Base-by-base conservation (phyloP, 2,888 invertebrate genomes). In the Xylota sylvarum region DNA sequence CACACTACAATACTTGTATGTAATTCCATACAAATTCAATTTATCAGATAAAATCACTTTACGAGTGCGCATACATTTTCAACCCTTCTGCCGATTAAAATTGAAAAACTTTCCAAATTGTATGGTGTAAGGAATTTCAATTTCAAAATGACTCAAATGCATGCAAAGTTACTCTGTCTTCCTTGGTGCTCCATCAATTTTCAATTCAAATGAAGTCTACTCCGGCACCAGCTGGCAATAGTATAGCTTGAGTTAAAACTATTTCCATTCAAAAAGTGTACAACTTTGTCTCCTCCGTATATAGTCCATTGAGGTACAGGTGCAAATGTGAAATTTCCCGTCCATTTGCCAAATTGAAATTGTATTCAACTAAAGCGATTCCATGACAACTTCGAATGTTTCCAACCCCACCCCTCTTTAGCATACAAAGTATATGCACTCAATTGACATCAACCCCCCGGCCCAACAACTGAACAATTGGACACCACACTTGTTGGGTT, bases 401-500 rank as follows among this genome's bases (percentile, higher is more conserved):
- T 48, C 10, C n/a, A n/a, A n/a, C n/a, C 35, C 35, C 32, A 4
- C n/a, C 37, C 50, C 35, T 50, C n/a, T 27, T 19, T 1, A 35
- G 2, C 9, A n/a, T 12, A n/a, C 4, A 23, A 3, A 23, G 14
- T 43, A 6, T 43, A 14, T 43, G 14, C 43, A 43, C 6, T 14
- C 43, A 43, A 40, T 40, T 23, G 19, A 35, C 62, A 56, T 40
- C 19, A n/a, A 37, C 46, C 37, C 43, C 6, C 17, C 17, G 2
- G n/a, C 40, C n/a, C 48, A 19, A 52, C 12, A 58, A 52, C 64
- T 56, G 69, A 65, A 27, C 37, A 72, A 78, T 52, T 64, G 56
- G 6, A 60, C n/a, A 19, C 23, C 46, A 14, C 81, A 85, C 85
- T 85, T 85, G 85, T 85, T 81, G 81, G 76, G 60, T 3, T 23